Conservation (phyloP, 2,797 vertebrate genomes). For the Synanceia verrucosa region DNA sequence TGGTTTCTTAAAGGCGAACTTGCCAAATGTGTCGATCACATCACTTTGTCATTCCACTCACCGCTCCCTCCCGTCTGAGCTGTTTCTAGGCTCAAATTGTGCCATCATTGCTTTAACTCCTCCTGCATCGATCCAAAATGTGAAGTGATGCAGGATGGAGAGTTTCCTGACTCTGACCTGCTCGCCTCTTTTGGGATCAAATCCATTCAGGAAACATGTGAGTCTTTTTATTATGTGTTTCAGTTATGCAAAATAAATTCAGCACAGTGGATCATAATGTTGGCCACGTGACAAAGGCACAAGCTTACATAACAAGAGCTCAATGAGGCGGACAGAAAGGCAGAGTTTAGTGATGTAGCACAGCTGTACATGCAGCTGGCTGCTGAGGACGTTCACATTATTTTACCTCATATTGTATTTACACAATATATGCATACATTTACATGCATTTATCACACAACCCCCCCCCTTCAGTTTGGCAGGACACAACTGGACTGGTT, state of each 20-base stretch:
- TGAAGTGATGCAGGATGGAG: conserved; percentile 29
- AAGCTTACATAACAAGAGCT: conserved; percentile 45
- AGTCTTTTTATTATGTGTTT: conserved; percentile 45
- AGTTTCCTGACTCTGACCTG: too few relatives aligned
- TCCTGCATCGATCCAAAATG: conserved; percentile 17
- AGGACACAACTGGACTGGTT: too few relatives aligned
- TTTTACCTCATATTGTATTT: too few relatives aligned
- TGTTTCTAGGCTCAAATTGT: conserved; percentile 15
- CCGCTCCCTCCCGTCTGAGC: conserved; percentile 4
- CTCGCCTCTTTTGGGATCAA: conserved; percentile 25
- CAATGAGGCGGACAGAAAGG: conserved; percentile 40
- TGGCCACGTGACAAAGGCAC: conserved; percentile 40
- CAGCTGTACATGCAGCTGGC: conserved; percentile 20
- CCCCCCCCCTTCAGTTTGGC: too few relatives aligned
- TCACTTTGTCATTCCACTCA: conserved; percentile 6
- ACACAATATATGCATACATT: too few relatives aligned
- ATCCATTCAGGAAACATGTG: conserved; percentile 19
- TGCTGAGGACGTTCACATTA: neutral
- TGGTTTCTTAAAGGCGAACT: conserved; percentile 72
- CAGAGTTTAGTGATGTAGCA: conserved; percentile 17
- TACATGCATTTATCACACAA: too few relatives aligned
- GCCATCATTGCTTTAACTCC: conserved; percentile 7
- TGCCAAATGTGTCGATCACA: conserved; percentile 55
- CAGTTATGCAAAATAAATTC: conserved; percentile 60
- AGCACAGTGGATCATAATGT: conserved; percentile 45